Evolutionary conservation across 2,797 vertebrate species (phyloP).

Genomic region (Gallinago stenura): DNA sequence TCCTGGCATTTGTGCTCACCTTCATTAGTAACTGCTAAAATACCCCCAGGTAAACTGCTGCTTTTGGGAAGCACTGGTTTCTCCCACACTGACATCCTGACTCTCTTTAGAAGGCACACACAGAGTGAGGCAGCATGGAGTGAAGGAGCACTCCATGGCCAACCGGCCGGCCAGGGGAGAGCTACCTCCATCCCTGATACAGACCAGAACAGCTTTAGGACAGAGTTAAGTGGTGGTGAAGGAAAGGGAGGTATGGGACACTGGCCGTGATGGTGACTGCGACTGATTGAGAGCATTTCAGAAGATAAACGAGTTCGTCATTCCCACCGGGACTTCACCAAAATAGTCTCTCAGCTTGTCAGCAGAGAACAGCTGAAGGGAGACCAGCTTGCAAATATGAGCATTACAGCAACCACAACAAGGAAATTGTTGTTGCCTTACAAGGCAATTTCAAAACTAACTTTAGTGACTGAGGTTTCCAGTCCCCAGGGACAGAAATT

Average conservation of each 20-base stretch:
- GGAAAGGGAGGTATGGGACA: not conserved
- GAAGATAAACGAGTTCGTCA: not conserved
- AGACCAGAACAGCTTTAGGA: not conserved
- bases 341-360: not conserved
- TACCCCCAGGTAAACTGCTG: not conserved
- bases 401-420: not conserved
- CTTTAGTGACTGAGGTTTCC: not conserved
- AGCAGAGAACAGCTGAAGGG: not conserved
- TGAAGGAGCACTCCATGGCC: not conserved
- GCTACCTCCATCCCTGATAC: not conserved
- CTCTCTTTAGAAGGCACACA: not conserved
- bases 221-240: too few relatives aligned
- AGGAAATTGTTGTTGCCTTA: too few relatives aligned
- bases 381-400: not conserved
- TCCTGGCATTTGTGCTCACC: not conserved
- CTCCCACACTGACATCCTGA: not conserved
- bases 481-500: not conserved
- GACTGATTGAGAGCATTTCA: not conserved
- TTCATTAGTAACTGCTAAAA: not conserved
- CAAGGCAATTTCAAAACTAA: not conserved
- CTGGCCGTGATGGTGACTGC: not conserved
- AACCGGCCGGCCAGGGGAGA: accelerated
- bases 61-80: not conserved
- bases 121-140: not conserved
- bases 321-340: not conserved